Conservation (phyloP, 2,797 vertebrate genomes). For the Pangasius djambal region DNA sequence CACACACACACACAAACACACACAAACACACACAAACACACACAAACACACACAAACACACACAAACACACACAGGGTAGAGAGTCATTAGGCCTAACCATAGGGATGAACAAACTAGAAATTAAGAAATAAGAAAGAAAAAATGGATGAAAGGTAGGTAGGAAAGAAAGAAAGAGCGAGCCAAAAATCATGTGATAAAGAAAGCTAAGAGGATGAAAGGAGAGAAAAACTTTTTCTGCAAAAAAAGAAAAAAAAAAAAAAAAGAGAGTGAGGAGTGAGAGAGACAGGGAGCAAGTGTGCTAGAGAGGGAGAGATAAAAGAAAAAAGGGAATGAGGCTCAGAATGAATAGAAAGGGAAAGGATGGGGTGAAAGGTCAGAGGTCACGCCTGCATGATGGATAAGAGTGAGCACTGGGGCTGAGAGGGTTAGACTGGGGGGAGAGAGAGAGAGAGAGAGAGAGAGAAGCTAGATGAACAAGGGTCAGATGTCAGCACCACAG, state of each 20-base stretch:
- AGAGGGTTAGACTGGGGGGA: background rate
- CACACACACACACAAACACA: background rate
- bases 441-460: conserved; percentile 15
- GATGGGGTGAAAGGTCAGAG: conserved; percentile 26
- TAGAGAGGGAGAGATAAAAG: background rate
- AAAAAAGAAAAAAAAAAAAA: background rate
- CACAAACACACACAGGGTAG: background rate
- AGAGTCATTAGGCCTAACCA: background rate
- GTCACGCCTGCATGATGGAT: conserved; percentile 8
- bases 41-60: conserved; percentile 33
- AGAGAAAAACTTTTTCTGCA: background rate
- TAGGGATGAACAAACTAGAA: background rate
- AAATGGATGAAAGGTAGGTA: too few relatives aligned
- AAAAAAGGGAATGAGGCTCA: background rate
- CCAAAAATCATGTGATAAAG: too few relatives aligned
- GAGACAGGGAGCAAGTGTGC: background rate
- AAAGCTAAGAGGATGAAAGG: background rate
- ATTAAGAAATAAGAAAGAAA: background rate
- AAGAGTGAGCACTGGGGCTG: background rate
- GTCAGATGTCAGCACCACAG: conserved; percentile 46
- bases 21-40: conserved; percentile 25
- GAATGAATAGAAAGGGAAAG: conserved; percentile 2
- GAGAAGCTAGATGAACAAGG: conserved; percentile 16
- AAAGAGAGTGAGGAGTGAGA: background rate
- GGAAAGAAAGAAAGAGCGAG: background rate